Base-by-base conservation (phyloP, 2,113 vertebrate genomes). In the Smithornis capensis region DNA sequence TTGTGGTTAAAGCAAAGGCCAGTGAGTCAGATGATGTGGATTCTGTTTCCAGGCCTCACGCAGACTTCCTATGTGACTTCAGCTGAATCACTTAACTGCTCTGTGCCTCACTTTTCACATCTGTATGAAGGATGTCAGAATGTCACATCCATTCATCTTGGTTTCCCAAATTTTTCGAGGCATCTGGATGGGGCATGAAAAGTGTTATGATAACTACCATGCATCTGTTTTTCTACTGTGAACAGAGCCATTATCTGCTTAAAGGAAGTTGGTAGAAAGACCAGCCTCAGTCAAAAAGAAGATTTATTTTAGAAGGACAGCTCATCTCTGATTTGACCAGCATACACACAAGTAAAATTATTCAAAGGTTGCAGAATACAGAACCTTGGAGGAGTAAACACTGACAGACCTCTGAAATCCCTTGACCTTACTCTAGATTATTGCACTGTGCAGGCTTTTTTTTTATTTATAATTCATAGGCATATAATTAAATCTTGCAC, bases 1-100 rank as follows among this genome's bases (percentile, higher is more conserved):
- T 96, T 97, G 96, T 94, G 93, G 96, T 97, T 96, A 94, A 93
- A 90, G 95, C 93, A 93, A 92, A 94, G 95, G 93, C 93, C 93
- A 94, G 7, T 91, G 95, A 97, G 92, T 96, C 94, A 97, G 96
- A 97, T 76, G 68, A 89, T 96, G 94, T 90, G 95, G 92, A 94
- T 90, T 96, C 69, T 89, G 85, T 87, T 96, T 94, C 90, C 94
- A 97, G 94, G 88, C 94, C 94, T 96, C 94, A 94, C 60, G 5
- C 93, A 96, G 92, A 64, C 90, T 90, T 93, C 90, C 88, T 94
- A 75, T 89, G 86, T 42, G 69, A 89, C 83, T 92, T 64, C 2
- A 45, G 53, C 90, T 40, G 69, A 94, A 87, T 93, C 83, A 64
- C 93, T 87, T 93, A 85, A 16, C 68, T 77, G 76, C 93, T 93